Evolutionary conservation across 2,888 invertebrate species (phyloP).

Genomic region (Lepidocyrtoides sp.): DNA sequence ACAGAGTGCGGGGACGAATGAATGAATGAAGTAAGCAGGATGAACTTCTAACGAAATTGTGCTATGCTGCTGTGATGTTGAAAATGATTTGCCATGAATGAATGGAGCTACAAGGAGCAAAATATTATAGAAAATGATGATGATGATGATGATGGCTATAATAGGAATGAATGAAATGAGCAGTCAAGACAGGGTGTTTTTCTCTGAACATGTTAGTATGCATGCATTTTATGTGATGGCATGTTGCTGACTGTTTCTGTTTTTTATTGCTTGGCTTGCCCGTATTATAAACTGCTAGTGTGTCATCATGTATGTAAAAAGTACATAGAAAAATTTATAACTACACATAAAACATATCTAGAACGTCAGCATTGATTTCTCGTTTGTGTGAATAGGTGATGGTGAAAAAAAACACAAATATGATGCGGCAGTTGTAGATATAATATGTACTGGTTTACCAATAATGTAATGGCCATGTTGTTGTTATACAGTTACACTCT

Average conservation of each 20-base stretch:
- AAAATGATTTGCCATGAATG: slow-evolving; percentile 37
- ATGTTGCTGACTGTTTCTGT: not conserved
- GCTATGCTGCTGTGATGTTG: slow-evolving; percentile 12
- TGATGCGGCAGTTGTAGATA: too few species aligned
- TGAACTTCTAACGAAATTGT: not conserved
- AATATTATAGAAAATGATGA: slow-evolving; percentile 31
- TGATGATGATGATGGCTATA: slow-evolving; percentile 39
- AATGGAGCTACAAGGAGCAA: slow-evolving; percentile 11
- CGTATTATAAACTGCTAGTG: not conserved
- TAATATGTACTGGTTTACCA: too few species aligned
- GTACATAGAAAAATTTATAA: not conserved
- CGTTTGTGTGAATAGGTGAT: not conserved
- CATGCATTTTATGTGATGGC: not conserved
- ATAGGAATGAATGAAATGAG: slow-evolving; percentile 43
- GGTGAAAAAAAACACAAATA: not conserved
- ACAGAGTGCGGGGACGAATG: not conserved
- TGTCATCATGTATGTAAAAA: not conserved
- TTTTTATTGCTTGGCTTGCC: not conserved
- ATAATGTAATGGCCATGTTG: not conserved
- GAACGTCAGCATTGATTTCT: not conserved
- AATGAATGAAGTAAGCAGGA: slow-evolving; percentile 34
- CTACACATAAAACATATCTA: not conserved
- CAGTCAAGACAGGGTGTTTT: not conserved
- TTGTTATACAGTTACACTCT: not conserved
- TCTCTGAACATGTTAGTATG: not conserved